phyloP scores from a whole-genome alignment of 2,888 invertebrate genomes.

The Melinaea marsaeus region DNA sequence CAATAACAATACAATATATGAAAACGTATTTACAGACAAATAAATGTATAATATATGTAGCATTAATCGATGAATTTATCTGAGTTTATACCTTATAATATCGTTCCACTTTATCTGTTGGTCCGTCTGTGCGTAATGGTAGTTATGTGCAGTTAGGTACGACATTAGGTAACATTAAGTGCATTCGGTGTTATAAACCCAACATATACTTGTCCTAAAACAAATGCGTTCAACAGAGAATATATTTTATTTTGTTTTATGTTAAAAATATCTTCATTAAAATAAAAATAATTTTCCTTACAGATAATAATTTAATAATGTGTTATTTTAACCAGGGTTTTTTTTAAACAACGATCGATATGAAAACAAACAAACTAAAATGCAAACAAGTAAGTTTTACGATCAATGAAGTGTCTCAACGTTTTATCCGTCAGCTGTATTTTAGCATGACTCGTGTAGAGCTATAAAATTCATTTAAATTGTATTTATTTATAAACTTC shows the following conservation, averaged over 20 bases:
- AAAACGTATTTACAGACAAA: background rate
- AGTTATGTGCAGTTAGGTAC: no score
- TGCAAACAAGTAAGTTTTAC: background rate
- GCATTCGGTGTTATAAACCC: no score
- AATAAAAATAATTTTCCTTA: no score
- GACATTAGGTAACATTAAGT: no score
- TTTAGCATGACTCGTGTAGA: conserved; percentile 36
- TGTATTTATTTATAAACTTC: conserved; percentile 67
- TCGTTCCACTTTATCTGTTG: conserved; percentile 22
- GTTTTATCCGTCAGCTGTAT: conserved; percentile 38
- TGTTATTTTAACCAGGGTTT: no score
- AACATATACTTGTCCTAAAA: no score
- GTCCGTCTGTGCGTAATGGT: conserved; percentile 20
- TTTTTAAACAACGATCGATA: no score
- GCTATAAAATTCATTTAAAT: conserved; percentile 58
- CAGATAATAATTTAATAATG: no score
- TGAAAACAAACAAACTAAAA: background rate
- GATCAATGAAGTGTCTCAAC: conserved; percentile 34
- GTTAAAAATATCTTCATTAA: no score
- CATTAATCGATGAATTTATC: background rate
- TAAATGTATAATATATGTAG: background rate
- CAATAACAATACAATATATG: background rate
- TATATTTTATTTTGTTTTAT: no score
- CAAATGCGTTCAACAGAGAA: no score
- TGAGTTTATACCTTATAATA: conserved; percentile 3